Conservation (phyloP, 2,888 invertebrate species). For the Apamea crenata region DNA sequence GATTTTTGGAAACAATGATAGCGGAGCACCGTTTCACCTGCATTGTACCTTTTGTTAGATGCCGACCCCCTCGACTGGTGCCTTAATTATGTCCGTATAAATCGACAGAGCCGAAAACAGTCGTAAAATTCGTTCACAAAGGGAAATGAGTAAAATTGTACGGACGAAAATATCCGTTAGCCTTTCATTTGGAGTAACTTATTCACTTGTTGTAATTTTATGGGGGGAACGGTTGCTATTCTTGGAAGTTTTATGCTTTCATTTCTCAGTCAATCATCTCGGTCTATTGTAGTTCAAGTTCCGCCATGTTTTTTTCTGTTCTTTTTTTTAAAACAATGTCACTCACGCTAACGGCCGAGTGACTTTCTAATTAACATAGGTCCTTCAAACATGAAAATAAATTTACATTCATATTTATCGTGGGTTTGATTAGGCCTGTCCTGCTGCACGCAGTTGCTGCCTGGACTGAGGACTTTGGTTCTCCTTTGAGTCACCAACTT, state of each 20-base stretch:
- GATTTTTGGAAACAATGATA: slow-evolving; percentile 63
- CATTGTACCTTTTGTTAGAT: slow-evolving; percentile 57
- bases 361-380: slow-evolving; percentile 1
- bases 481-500: too few species aligned
- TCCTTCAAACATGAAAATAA: neutral
- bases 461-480: too few species aligned
- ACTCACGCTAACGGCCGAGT: neutral
- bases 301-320: slow-evolving; percentile 2
- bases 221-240: slow-evolving; percentile 54
- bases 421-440: neutral
- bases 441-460: too few species aligned
- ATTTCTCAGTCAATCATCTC: slow-evolving; percentile 55
- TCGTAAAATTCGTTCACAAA: slow-evolving; percentile 68
- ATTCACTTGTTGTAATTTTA: slow-evolving; percentile 65
- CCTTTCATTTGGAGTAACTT: slow-evolving; percentile 63
- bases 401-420: slow-evolving; percentile 6
- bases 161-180: slow-evolving; percentile 58
- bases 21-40: slow-evolving; percentile 50
- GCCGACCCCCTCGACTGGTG: slow-evolving; percentile 33
- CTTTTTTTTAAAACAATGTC: slow-evolving; percentile 10
- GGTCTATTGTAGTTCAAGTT: slow-evolving; percentile 46
- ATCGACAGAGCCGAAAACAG: slow-evolving; percentile 62
- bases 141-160: slow-evolving; percentile 65
- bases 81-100: slow-evolving; percentile 66
- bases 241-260: slow-evolving; percentile 60